Conservation (phyloP, 2,113 vertebrate genomes). For the Cavia porcellus region DNA sequence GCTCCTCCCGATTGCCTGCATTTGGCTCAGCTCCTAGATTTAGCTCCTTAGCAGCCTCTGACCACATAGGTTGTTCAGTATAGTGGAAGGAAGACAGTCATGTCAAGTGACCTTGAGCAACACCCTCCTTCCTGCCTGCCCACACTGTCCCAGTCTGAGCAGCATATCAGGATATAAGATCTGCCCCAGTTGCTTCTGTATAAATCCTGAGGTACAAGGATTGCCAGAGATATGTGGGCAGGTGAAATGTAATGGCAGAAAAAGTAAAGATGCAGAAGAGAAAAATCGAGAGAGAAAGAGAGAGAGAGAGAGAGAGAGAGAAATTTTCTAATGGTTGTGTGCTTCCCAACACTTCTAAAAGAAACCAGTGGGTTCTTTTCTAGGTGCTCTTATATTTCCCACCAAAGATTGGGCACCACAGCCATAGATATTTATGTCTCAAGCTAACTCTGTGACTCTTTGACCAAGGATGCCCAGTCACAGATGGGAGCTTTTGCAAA, state of each 20-base stretch:
- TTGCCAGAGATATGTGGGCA: not conserved
- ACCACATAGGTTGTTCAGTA: constrained; percentile 66
- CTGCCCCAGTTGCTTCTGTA: constrained; percentile 68
- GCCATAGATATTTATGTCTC: not conserved
- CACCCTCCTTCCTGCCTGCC: constrained; percentile 61
- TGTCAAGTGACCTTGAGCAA: constrained; percentile 80
- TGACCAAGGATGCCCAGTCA: not conserved
- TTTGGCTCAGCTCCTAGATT: constrained; percentile 87
- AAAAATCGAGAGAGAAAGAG: not conserved
- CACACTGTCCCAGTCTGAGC: constrained; percentile 69
- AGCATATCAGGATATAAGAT: constrained; percentile 82
- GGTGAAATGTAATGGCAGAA: not conserved
- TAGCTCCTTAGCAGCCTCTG: constrained; percentile 79
- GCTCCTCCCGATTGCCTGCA: constrained; percentile 86
- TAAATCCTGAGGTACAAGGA: not conserved
- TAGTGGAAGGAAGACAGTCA: constrained; percentile 75
- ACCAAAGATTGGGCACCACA: not conserved
- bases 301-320: not conserved
- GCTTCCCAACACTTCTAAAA: not conserved
- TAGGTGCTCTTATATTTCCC: not conserved
- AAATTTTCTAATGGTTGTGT: not conserved
- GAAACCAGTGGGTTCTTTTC: not conserved
- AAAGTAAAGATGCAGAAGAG: not conserved
- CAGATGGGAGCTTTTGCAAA: not conserved
- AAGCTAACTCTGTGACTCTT: not conserved